These are phyloP conservation scores for Sturnira hondurensis DNA, from an alignment of 2,113 vertebrate genomes.

Conservation along the genomic window DNA sequence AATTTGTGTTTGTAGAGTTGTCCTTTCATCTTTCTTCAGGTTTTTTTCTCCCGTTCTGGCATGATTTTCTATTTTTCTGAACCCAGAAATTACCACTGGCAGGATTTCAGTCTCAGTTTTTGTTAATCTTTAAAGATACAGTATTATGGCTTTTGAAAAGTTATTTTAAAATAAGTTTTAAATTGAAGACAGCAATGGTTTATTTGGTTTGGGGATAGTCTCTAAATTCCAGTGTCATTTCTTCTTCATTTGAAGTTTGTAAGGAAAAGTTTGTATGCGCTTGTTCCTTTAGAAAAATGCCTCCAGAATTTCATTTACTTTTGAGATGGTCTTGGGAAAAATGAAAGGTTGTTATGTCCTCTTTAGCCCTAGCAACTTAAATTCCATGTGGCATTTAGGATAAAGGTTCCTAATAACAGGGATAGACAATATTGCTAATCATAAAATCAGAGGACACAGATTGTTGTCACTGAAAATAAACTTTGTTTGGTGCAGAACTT, in stretches of 20 bases:
- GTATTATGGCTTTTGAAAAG: background rate
- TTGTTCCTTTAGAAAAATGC: conserved; percentile 6
- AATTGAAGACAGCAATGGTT: background rate
- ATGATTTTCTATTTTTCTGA: conserved; percentile 3
- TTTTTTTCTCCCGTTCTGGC: background rate
- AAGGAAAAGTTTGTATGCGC: background rate
- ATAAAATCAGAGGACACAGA: background rate
- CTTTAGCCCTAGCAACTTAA: conserved; percentile 41
- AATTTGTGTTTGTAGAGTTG: background rate
- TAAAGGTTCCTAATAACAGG: background rate
- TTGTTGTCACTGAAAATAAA: background rate
- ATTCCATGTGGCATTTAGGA: background rate
- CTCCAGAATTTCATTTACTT: conserved; percentile 25
- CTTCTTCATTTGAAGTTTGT: background rate
- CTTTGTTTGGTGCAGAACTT: conserved; percentile 1
- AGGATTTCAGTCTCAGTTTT: conserved; percentile 18
- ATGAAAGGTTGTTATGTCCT: background rate
- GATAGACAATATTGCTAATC: background rate
- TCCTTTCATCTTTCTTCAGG: background rate
- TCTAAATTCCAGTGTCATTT: background rate
- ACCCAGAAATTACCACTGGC: conserved; percentile 36
- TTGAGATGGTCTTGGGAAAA: background rate
- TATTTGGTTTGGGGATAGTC: background rate
- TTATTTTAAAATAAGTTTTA: conserved; percentile 6
- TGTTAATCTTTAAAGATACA: conserved; percentile 26